Conservation (phyloP, 2,113 vertebrate species). For the Colinus virginianus region DNA sequence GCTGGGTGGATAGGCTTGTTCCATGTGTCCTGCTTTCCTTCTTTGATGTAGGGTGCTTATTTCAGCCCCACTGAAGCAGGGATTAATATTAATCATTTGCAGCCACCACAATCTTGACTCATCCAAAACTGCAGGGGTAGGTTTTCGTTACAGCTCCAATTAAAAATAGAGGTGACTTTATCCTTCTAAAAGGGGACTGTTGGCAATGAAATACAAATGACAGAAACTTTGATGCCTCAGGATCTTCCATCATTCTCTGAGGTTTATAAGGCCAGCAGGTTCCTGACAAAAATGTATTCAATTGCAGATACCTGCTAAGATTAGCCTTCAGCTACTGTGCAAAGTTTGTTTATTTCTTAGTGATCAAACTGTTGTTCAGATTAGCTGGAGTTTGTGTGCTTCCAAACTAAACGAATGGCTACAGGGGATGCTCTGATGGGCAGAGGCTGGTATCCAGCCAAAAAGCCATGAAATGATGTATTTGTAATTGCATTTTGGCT, state of each 20-base stretch:
- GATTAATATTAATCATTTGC: background rate
- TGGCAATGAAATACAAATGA: background rate
- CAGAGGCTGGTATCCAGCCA: background rate
- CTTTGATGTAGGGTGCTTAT: background rate
- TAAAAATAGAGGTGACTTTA: background rate
- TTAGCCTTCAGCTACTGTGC: background rate
- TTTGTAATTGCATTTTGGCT: background rate
- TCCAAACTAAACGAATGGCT: background rate
- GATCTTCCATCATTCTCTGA: background rate
- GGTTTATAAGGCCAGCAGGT: background rate
- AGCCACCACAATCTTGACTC: background rate
- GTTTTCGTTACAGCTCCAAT: background rate
- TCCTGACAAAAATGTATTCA: background rate
- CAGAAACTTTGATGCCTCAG: background rate
- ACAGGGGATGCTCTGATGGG: background rate
- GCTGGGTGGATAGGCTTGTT: background rate
- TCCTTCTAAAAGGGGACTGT: background rate
- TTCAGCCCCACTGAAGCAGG: background rate
- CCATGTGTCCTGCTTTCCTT: background rate
- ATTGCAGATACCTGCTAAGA: background rate
- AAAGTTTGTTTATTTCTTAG: background rate
- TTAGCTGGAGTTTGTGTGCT: background rate
- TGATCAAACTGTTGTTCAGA: background rate
- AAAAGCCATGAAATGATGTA: background rate
- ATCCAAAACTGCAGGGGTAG: background rate